Conservation (phyloP, 2,797 vertebrate genomes). For the Telmatherina bonti region DNA sequence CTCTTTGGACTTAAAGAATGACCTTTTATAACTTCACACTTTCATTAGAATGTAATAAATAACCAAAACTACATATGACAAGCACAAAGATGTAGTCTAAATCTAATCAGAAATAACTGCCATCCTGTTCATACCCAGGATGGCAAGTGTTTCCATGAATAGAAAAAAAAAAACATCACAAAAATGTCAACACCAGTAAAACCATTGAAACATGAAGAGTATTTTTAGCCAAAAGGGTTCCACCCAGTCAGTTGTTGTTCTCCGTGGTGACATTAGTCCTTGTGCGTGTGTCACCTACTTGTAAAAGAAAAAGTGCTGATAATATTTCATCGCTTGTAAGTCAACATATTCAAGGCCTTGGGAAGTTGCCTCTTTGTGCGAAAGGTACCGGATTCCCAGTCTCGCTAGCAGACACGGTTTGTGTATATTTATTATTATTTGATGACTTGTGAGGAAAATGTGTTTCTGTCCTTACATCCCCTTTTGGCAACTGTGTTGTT, state of each 20-base stretch:
- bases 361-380: background rate
- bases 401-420: background rate
- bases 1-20: no score
- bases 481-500: conserved; percentile 45
- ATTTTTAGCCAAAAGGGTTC: conserved; percentile 26
- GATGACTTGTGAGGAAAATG: conserved; percentile 56
- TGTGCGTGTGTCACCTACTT: conserved; percentile 31
- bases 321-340: conserved; percentile 59
- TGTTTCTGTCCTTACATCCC: conserved; percentile 60
- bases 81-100: background rate
- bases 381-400: conserved; percentile 3
- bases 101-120: conserved; percentile 18
- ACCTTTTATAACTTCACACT: no score
- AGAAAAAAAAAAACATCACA: background rate
- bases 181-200: conserved; percentile 5
- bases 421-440: conserved; percentile 39
- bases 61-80: no score
- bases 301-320: conserved; percentile 56
- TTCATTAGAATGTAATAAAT: no score
- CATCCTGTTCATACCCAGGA: conserved; percentile 6
- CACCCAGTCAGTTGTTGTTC: conserved; percentile 18
- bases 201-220: conserved; percentile 11
- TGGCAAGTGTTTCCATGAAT: background rate
- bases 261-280: conserved; percentile 34
- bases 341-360: conserved; percentile 47